Percentiles rank a stretch among this genome's conserved stretches.
These are phyloP conservation scores for Cataglyphis rosenhaueri DNA, from an alignment of 2,888 invertebrate species.

Conservation along the genomic window DNA sequence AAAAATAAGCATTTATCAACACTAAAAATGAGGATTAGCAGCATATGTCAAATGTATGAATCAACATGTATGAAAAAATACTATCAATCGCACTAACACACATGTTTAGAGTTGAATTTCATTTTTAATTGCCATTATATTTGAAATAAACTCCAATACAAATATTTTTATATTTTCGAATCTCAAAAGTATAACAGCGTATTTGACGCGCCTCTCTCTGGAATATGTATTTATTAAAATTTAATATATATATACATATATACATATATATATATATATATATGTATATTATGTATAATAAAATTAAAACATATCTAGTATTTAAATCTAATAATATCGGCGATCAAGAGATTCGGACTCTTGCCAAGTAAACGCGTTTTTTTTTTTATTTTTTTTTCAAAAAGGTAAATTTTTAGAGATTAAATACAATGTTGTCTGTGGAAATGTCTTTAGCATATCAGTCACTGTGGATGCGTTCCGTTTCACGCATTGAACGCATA, in stretches of 20 bases:
- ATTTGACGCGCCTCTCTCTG: background rate
- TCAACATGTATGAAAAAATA: background rate
- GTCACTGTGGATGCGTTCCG: background rate
- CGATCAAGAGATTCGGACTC: background rate
- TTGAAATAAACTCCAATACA: background rate
- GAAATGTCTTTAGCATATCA: background rate
- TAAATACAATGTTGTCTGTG: too few relatives aligned
- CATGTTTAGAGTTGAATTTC: too few relatives aligned
- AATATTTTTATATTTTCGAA: background rate
- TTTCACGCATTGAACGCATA: too few relatives aligned
- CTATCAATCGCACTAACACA: background rate
- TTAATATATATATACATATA: background rate
- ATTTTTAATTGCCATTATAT: too few relatives aligned
- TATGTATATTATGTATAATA: too few relatives aligned
- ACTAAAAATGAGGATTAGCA: too few relatives aligned
- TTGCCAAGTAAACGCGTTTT: too few relatives aligned
- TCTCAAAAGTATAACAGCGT: background rate
- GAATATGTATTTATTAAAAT: background rate
- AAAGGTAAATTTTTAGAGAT: too few relatives aligned
- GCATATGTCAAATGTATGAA: background rate
- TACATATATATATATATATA: background rate
- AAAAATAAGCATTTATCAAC: background rate
- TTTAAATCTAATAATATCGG: background rate
- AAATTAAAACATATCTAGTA: too few relatives aligned
- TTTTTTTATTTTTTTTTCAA: too few relatives aligned